phyloP scores from a whole-genome alignment of 2,888 invertebrate genomes.

The Synanthedon myopaeformis region DNA sequence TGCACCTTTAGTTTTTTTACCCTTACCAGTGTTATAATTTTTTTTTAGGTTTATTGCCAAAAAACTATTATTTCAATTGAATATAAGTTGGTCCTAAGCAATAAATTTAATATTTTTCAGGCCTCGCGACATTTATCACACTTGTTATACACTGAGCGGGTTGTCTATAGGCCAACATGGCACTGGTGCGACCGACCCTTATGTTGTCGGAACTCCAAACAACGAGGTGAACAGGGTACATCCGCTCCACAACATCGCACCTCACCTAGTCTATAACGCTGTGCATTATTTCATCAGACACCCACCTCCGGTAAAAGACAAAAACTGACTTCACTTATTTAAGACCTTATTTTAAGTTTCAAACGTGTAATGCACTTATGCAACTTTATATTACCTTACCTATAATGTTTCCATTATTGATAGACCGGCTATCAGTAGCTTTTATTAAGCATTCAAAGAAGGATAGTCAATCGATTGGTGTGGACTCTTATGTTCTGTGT shows the following conservation, averaged over 20 bases:
- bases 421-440: too few species aligned
- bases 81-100: too few species aligned
- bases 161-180: constrained; percentile 91
- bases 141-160: constrained; percentile 96
- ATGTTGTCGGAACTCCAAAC: constrained; percentile 73
- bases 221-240: constrained; percentile 83
- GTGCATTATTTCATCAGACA: constrained; percentile 61
- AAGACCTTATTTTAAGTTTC: background rate
- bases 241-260: constrained; percentile 85
- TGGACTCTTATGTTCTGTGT: too few species aligned
- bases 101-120: constrained; percentile 57
- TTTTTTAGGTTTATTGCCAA: too few species aligned
- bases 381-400: too few species aligned
- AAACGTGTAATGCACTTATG: too few species aligned
- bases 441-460: too few species aligned
- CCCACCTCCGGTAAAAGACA: constrained; percentile 55
- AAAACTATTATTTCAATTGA: too few species aligned
- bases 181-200: constrained; percentile 52
- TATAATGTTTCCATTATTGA: too few species aligned
- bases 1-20: too few species aligned
- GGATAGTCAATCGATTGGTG: too few species aligned
- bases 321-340: constrained; percentile 24
- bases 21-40: too few species aligned
- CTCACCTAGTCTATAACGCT: constrained; percentile 68
- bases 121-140: constrained; percentile 93